These are phyloP conservation scores for Nomada flava DNA, from an alignment of 2,888 invertebrate species.

Conservation along the genomic window DNA sequence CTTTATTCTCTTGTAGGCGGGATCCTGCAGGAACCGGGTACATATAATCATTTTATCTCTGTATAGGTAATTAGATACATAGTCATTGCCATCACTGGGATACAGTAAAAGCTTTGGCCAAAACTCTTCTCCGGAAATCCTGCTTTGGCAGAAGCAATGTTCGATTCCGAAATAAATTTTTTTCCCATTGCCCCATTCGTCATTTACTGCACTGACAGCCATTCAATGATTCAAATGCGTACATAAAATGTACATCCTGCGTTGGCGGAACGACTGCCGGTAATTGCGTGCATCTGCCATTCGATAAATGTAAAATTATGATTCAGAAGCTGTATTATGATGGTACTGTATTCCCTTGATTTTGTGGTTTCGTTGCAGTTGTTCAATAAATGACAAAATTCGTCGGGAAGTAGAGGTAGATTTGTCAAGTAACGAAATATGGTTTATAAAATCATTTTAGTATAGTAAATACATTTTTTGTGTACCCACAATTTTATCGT, in stretches of 20 bases:
- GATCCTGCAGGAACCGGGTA: too few species aligned
- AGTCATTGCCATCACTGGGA: too few species aligned
- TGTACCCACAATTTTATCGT: too few species aligned
- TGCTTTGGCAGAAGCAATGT: background rate
- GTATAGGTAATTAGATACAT: too few species aligned
- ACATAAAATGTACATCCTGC: background rate
- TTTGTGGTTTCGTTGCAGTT: background rate
- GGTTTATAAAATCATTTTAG: too few species aligned
- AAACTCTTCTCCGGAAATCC: background rate
- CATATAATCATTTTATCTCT: too few species aligned
- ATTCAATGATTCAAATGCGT: background rate
- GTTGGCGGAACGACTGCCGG: background rate
- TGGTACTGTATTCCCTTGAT: background rate
- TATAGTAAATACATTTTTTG: too few species aligned
- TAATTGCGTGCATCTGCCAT: slow-evolving; percentile 12
- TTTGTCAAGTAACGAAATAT: background rate
- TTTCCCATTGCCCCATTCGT: background rate
- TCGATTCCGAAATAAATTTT: background rate
- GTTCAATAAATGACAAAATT: background rate
- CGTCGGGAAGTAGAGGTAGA: background rate
- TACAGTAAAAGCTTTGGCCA: too few species aligned
- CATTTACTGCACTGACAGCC: background rate
- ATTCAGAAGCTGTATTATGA: background rate
- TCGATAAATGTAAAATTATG: slow-evolving; percentile 6
- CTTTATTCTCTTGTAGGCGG: too few species aligned